Percentiles rank a stretch among this genome's conserved stretches.
phyloP scores from a whole-genome alignment of 2,113 vertebrate genomes.

The Clarias macrocephalus region DNA sequence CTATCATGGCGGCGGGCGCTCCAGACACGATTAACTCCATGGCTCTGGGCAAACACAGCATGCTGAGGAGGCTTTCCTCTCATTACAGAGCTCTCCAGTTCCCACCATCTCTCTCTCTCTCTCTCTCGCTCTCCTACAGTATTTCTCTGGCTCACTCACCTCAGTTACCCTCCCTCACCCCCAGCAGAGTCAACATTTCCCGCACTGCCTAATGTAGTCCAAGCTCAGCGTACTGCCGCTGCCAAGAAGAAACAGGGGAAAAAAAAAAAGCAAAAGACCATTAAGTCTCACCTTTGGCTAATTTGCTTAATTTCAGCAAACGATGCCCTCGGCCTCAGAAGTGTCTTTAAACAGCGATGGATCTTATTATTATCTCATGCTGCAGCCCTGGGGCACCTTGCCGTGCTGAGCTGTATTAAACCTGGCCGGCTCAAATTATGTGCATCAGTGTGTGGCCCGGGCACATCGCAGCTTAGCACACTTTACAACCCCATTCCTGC shows the following conservation, averaged over 20 bases:
- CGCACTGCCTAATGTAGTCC: slow-evolving; percentile 45
- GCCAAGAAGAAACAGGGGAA: slow-evolving; percentile 19
- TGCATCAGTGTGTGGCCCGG: slow-evolving; percentile 31
- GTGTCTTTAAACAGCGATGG: slow-evolving; percentile 54
- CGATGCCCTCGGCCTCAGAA: slow-evolving; percentile 56
- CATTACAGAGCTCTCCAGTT: slow-evolving; percentile 47
- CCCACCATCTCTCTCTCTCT: slow-evolving; percentile 17
- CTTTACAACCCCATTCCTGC: neutral
- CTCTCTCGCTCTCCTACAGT: slow-evolving; percentile 21
- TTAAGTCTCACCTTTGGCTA: slow-evolving; percentile 59
- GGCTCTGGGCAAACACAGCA: slow-evolving; percentile 52
- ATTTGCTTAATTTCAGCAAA: slow-evolving; percentile 59
- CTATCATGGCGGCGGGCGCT: slow-evolving; percentile 34
- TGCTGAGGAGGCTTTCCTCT: slow-evolving; percentile 46
- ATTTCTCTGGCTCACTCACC: slow-evolving; percentile 14
- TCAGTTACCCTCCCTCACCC: slow-evolving; percentile 18
- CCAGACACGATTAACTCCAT: slow-evolving; percentile 51
- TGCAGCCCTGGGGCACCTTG: slow-evolving; percentile 30
- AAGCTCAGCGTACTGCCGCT: slow-evolving; percentile 35
- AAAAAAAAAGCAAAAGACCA: slow-evolving; percentile 36
- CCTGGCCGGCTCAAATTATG: slow-evolving; percentile 24
- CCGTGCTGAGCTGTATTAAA: slow-evolving; percentile 35
- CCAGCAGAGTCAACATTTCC: slow-evolving; percentile 37
- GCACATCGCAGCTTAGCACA: neutral
- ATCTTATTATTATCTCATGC: slow-evolving; percentile 51